Evolutionary conservation across 2,888 invertebrate genomes (phyloP), one percentile per base, ranked within the genome.

Genomic region (Apamea anceps): DNA sequence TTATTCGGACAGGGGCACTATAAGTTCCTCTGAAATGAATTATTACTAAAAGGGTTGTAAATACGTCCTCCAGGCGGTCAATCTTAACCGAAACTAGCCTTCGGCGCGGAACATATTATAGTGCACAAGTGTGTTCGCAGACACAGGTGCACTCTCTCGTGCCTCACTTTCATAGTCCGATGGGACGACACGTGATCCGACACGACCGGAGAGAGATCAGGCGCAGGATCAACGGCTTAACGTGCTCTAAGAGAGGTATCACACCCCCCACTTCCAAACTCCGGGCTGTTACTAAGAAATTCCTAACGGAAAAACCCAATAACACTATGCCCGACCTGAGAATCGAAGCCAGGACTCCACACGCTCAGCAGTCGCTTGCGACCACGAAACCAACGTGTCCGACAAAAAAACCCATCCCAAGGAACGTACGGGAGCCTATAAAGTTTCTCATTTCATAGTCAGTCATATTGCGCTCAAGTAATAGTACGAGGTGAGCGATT

Each of bases 401-500:
- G 12, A n/a, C n/a, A 60, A 60, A 12, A 57, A 60, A 60, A 60
- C 12, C n/a, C 57, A 60, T n/a, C n/a, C n/a, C 57, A 60, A n/a
- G 4, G 32, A 63, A 72, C 15, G 37, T 80, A 25, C n/a, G 48
- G 54, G n/a, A 62, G 71, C n/a, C 45, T 45, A 81, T 68, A 71
- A 81, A 79, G 71, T 62, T 84, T 79, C 18, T 54, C 70, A 65
- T 82, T 79, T 79, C 60, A 74, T 62, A 80, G 70, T 68, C 54
- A 81, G 82, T 84, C 75, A 75, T 80, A 82, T 78, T 71, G n/a
- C 25, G 85, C 77, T 79, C 68, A 71, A 75, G 84, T 79, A 73
- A 76, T 80, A 65, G 71, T 71, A 77, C 74, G 32, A 72, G 85
- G 77, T 60, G 68, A 78, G 81, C 88, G 88, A 91, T 91, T 92